Evolutionary conservation across 2,888 invertebrate species (phyloP).

Genomic region (Caenorhabditis afra): DNA sequence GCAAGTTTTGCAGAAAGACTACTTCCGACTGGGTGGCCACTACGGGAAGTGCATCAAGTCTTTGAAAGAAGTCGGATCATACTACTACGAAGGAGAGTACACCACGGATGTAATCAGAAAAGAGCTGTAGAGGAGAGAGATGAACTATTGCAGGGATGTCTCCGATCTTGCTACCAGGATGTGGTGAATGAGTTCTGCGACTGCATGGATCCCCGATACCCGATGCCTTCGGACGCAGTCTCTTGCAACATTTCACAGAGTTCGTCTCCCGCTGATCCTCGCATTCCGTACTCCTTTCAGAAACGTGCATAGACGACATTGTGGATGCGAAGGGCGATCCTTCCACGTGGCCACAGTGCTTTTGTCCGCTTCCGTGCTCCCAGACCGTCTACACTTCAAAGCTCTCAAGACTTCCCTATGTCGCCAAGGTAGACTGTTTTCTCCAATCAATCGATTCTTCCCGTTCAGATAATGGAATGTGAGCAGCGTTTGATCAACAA

Average conservation of each 20-base stretch:
- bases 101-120: constrained; percentile 64
- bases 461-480: constrained; percentile 31
- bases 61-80: constrained; percentile 61
- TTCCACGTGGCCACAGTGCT: constrained; percentile 58
- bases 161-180: constrained; percentile 70
- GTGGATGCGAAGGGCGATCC: constrained; percentile 57
- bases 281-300: constrained; percentile 21
- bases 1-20: constrained; percentile 56
- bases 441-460: not conserved
- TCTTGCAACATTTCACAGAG: constrained; percentile 64
- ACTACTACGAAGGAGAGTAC: constrained; percentile 71
- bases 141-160: constrained; percentile 61
- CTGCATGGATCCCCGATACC: constrained; percentile 74
- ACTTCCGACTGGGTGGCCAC: constrained; percentile 64
- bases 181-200: constrained; percentile 57
- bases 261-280: not conserved
- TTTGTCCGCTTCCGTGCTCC: constrained; percentile 52
- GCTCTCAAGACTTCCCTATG: constrained; percentile 45
- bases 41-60: constrained; percentile 68
- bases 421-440: constrained; percentile 10
- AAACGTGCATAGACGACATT: constrained; percentile 55
- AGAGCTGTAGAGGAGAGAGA: no score
- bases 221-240: constrained; percentile 45
- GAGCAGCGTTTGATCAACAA: constrained; percentile 19
- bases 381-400: constrained; percentile 49